Conservation (phyloP, 2,888 invertebrate species). For the Xylota sylvarum region DNA sequence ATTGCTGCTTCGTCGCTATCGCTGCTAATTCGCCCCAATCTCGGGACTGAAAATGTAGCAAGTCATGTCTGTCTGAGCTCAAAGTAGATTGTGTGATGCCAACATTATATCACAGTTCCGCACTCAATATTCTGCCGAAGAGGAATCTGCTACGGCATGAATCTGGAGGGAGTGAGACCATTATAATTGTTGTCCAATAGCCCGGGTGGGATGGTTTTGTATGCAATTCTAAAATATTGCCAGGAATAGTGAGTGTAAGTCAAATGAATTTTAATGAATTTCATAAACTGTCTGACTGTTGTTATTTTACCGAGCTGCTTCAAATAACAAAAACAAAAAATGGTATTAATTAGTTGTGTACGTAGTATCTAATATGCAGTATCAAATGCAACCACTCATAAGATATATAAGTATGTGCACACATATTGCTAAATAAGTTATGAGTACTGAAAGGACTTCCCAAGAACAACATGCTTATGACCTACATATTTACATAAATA, state of each 20-base stretch:
- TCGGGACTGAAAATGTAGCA: conserved; percentile 67
- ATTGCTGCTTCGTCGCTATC: conserved; percentile 69
- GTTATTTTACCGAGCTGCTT: no score
- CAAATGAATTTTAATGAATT: neutral
- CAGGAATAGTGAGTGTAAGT: neutral
- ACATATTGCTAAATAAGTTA: no score
- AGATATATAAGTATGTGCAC: no score
- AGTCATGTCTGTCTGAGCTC: conserved; percentile 73
- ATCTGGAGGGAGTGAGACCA: neutral
- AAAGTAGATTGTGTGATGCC: conserved; percentile 66
- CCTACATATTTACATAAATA: no score
- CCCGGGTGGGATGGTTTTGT: no score
- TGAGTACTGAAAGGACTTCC: no score
- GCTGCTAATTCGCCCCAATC: conserved; percentile 68
- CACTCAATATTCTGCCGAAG: neutral
- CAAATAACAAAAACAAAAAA: no score
- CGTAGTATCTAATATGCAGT: no score
- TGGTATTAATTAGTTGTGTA: no score
- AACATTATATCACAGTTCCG: conserved; percentile 54
- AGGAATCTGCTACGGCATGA: neutral
- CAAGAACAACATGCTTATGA: no score
- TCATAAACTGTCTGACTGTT: neutral
- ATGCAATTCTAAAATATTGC: neutral
- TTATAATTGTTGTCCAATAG: neutral
- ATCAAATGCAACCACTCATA: no score